Percentiles rank a stretch among this genome's conserved stretches.
Evolutionary conservation across 2,113 vertebrate genomes (phyloP).

Genomic region (Crotalus tigris): DNA sequence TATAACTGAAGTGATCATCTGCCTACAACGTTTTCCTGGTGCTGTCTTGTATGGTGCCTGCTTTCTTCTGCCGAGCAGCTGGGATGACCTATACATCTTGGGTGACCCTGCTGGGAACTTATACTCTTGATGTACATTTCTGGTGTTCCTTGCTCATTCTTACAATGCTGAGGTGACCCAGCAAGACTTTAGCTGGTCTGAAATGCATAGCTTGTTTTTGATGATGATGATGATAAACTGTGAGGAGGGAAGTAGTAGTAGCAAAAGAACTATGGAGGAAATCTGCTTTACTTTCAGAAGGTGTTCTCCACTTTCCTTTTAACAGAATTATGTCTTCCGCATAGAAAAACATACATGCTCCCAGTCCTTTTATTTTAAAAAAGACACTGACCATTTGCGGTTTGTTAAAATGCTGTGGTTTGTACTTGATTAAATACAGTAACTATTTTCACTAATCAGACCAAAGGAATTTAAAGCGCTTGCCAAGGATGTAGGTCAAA

Average conservation of each 20-base stretch:
- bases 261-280: background rate
- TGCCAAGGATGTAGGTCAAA: constrained; percentile 33
- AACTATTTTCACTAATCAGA: constrained; percentile 6
- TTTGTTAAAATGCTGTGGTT: constrained; percentile 5
- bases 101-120: background rate
- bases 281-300: background rate
- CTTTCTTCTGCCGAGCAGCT: background rate
- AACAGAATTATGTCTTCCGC: background rate
- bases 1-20: background rate
- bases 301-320: background rate
- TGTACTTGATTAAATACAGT: constrained; percentile 9
- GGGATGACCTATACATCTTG: background rate
- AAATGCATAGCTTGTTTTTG: background rate
- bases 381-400: background rate
- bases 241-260: background rate
- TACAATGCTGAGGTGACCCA: background rate
- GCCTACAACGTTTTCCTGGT: background rate
- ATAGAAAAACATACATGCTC: background rate
- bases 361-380: background rate
- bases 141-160: background rate
- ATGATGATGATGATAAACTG: background rate
- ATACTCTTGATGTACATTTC: background rate
- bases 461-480: constrained; percentile 16
- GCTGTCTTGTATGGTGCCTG: background rate
- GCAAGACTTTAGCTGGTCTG: background rate